Evolutionary conservation across 1,140 invertebrate species (phyloP).

Genomic region (Drosophila burlai): DNA sequence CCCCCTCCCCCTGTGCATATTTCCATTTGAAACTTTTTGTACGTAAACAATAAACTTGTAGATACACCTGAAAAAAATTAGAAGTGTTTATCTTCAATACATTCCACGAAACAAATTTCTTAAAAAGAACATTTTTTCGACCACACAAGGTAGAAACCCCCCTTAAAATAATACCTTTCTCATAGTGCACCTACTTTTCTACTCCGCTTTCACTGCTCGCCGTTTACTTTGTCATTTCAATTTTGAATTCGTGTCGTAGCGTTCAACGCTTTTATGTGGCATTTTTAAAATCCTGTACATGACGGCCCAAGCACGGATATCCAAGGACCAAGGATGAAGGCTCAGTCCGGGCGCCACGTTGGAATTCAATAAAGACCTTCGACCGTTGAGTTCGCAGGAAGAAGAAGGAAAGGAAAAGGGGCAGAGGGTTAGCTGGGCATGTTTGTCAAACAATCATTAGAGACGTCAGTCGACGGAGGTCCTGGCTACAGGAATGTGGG

Average conservation of each 20-base stretch:
- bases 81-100: no score
- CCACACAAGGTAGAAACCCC: no score
- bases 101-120: no score
- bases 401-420: background rate
- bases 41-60: no score
- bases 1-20: no score
- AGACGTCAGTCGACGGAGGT: conserved; percentile 56
- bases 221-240: conserved; percentile 74
- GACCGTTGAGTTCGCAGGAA: conserved; percentile 1
- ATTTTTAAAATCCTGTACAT: conserved; percentile 80
- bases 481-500: conserved; percentile 30
- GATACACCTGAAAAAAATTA: no score
- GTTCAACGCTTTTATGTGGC: conserved; percentile 69
- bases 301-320: conserved; percentile 53
- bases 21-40: no score
- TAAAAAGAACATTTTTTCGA: no score
- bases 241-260: conserved; percentile 77
- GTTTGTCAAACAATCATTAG: conserved; percentile 81
- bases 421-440: conserved; percentile 44
- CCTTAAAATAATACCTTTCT: background rate
- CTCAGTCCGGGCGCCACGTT: conserved; percentile 31
- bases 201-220: conserved; percentile 18
- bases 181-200: conserved; percentile 20
- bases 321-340: conserved; percentile 35
- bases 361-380: conserved; percentile 76